Conservation (phyloP, 2,888 invertebrate species). For the Lochmaea crataegi region DNA sequence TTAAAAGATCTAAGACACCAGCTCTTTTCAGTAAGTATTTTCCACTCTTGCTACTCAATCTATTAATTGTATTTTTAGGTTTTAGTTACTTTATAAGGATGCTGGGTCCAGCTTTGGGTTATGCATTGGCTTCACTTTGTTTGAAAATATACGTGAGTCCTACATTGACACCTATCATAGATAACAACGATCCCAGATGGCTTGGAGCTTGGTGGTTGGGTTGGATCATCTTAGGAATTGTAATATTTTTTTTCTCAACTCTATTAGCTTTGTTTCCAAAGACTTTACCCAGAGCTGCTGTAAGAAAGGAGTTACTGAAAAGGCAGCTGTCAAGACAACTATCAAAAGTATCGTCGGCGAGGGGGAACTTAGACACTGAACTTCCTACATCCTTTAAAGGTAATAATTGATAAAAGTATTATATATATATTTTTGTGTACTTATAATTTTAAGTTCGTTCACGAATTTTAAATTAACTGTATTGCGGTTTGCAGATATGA, state of each 20-base stretch:
- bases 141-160: slow-evolving; percentile 76
- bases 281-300: slow-evolving; percentile 74
- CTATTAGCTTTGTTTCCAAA: slow-evolving; percentile 77
- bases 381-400: slow-evolving; percentile 65
- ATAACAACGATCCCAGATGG: slow-evolving; percentile 79
- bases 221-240: slow-evolving; percentile 73
- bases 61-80: slow-evolving; percentile 62
- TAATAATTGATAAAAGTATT: slow-evolving; percentile 44
- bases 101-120: slow-evolving; percentile 78
- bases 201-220: slow-evolving; percentile 88
- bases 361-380: slow-evolving; percentile 54
- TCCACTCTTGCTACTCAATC: neutral
- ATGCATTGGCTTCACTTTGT: slow-evolving; percentile 74
- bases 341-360: slow-evolving; percentile 43
- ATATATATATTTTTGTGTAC: slow-evolving; percentile 40
- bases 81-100: slow-evolving; percentile 76
- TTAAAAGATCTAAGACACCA: slow-evolving; percentile 80
- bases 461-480: neutral
- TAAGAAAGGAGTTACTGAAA: slow-evolving; percentile 65
- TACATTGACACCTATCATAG: slow-evolving; percentile 73
- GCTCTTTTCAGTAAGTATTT: slow-evolving; percentile 72
- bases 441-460: neutral
- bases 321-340: slow-evolving; percentile 43
- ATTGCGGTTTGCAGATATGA: slow-evolving; percentile 67
- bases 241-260: slow-evolving; percentile 71